Evolutionary conservation across 1,140 invertebrate species (phyloP).

Genomic region (Halesus radiatus): DNA sequence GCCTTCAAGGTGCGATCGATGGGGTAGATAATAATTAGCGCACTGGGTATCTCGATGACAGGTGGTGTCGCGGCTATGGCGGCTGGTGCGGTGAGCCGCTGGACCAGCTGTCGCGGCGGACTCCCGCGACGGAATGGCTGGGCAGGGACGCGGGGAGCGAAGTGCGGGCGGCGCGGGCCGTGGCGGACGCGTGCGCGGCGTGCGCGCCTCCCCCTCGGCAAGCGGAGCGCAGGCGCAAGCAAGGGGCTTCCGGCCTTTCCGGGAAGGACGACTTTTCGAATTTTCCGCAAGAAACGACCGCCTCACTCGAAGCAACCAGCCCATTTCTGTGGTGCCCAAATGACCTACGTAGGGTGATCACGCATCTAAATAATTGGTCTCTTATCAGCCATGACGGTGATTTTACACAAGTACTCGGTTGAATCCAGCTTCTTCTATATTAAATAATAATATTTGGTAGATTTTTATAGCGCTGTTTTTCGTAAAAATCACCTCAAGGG

Average conservation of each 20-base stretch:
- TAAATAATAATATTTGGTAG: no score
- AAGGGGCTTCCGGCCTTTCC: not conserved
- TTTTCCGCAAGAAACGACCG: constrained; percentile 11
- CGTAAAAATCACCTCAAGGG: no score
- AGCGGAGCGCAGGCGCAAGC: not conserved
- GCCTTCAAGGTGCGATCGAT: constrained; percentile 13
- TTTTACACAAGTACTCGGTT: no score
- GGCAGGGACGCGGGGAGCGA: not conserved
- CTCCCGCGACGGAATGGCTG: constrained; percentile 41
- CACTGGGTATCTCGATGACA: constrained; percentile 28
- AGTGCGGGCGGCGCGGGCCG: not conserved
- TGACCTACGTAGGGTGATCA: no score
- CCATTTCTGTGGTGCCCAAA: no score
- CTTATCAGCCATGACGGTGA: no score
- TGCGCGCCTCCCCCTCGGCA: not conserved
- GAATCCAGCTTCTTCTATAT: no score
- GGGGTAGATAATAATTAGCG: not conserved
- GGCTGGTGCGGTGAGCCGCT: constrained; percentile 33
- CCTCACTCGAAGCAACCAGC: not conserved
- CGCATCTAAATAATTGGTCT: no score
- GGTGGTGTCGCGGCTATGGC: constrained; percentile 13
- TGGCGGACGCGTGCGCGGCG: not conserved
- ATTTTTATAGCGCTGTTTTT: no score
- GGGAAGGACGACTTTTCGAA: constrained; percentile 34
- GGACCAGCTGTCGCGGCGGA: constrained; percentile 41